Percentiles rank a stretch among this genome's conserved stretches.
Evolutionary conservation across 2,113 vertebrate species (phyloP).

Genomic region (Ancistrus triradiatus): DNA sequence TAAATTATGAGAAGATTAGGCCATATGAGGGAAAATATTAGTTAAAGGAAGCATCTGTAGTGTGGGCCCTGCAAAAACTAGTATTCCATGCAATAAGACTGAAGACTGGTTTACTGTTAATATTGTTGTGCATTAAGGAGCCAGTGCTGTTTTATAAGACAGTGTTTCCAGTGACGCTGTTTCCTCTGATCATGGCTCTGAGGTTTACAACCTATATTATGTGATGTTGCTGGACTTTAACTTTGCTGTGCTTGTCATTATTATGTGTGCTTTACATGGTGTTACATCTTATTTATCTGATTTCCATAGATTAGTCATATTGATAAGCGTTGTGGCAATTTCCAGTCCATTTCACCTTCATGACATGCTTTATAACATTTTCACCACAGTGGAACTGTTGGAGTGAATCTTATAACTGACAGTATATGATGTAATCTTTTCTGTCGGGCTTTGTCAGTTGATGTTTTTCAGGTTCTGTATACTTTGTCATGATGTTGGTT

Average conservation of each 20-base stretch:
- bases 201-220: not conserved
- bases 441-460: too few species aligned
- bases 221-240: conserved; percentile 1
- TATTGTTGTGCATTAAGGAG: conserved; percentile 25
- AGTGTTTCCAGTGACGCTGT: conserved; percentile 1
- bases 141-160: too few species aligned
- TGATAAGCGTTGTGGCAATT: conserved; percentile 1
- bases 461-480: too few species aligned
- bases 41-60: not conserved
- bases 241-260: too few species aligned
- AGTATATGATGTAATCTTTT: too few species aligned
- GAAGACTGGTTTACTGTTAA: conserved; percentile 40
- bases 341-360: not conserved
- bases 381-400: not conserved
- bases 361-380: not conserved
- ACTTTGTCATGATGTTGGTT: not conserved
- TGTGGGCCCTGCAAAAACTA: not conserved
- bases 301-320: too few species aligned
- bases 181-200: conserved; percentile 30
- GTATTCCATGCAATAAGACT: conserved; percentile 44
- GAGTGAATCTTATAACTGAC: not conserved
- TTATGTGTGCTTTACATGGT: too few species aligned
- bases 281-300: too few species aligned
- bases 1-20: too few species aligned
- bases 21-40: too few species aligned